phyloP scores from a whole-genome alignment of 2,797 vertebrate genomes.

The Chaetophractus vellerosus region DNA sequence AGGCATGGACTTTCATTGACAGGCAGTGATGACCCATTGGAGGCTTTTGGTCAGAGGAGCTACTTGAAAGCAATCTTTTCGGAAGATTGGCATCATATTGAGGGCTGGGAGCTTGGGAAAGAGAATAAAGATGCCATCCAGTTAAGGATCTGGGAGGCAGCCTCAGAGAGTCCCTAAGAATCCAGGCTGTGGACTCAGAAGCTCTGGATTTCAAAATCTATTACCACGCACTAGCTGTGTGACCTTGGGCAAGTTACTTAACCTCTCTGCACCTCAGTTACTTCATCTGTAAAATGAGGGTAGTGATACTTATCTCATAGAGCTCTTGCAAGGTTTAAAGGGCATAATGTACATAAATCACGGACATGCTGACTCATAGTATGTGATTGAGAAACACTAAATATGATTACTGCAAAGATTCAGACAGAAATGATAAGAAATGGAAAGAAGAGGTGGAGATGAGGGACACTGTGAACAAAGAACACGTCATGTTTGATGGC shows the following conservation, averaged over 20 bases:
- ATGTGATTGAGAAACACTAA: neutral
- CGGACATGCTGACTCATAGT: neutral
- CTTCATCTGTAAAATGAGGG: neutral
- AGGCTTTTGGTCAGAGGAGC: neutral
- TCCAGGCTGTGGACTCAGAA: neutral
- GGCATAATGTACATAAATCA: neutral
- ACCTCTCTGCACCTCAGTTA: neutral
- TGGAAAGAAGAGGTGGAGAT: neutral
- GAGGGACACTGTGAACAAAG: neutral
- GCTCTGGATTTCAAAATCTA: neutral
- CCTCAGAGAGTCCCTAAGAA: neutral
- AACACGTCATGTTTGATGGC: neutral
- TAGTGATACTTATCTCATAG: neutral
- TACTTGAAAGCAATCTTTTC: neutral
- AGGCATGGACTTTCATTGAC: neutral
- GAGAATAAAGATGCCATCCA: neutral
- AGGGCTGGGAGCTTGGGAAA: neutral
- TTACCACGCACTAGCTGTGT: neutral
- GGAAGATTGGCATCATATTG: neutral
- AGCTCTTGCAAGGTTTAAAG: neutral
- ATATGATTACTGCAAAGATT: neutral
- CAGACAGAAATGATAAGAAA: neutral
- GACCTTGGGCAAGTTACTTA: neutral
- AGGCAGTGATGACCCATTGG: no score
- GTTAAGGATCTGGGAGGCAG: neutral